A percentile compares a stretch with the other conserved stretches of the same genome.
These are phyloP conservation scores for Euwallacea fornicatus DNA, from an alignment of 1,140 invertebrate genomes.

Conservation along the genomic window DNA sequence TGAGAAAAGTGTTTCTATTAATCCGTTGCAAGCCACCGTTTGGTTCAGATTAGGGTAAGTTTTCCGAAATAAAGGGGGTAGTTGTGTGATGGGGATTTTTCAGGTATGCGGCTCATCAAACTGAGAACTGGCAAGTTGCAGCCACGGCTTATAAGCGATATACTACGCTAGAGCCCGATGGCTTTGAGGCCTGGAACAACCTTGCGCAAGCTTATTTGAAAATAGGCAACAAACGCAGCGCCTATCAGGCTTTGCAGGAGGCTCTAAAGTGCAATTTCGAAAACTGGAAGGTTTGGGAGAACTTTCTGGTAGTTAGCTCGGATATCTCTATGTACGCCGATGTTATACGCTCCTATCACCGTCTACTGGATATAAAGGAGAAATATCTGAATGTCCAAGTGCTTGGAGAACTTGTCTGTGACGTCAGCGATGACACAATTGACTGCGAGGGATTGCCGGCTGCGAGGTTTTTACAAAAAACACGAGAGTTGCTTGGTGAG, in stretches of 20 bases:
- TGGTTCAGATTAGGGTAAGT: conserved; percentile 78
- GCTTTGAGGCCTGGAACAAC: conserved; percentile 98
- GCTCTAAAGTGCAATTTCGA: conserved; percentile 92
- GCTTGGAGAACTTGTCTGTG: conserved; percentile 72
- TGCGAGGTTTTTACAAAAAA: conserved; percentile 62
- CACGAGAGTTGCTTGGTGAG: conserved; percentile 74
- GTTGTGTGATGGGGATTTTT: not conserved
- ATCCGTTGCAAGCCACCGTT: conserved; percentile 78
- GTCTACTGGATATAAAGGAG: conserved; percentile 80
- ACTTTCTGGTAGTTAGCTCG: conserved; percentile 66
- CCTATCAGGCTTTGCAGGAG: conserved; percentile 82
- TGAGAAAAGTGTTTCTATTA: conserved; percentile 78
- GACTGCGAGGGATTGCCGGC: conserved; percentile 58
- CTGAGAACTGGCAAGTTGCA: conserved; percentile 80
- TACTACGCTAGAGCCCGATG: conserved; percentile 82
- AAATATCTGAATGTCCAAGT: conserved; percentile 80
- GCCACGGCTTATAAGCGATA: conserved; percentile 84
- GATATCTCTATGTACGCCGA: conserved; percentile 76
- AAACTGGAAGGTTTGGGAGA: conserved; percentile 73
- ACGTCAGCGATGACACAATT: conserved; percentile 64
- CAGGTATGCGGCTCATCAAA: conserved; percentile 73
- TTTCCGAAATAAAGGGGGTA: not conserved
- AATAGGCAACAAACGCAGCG: conserved; percentile 80
- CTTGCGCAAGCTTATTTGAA: conserved; percentile 90
- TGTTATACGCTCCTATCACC: conserved; percentile 81